Evolutionary conservation across 37 sponge, comb jelly and placozoan genomes (phyloP).

Genomic region (Diacarnus erythraeanus): DNA sequence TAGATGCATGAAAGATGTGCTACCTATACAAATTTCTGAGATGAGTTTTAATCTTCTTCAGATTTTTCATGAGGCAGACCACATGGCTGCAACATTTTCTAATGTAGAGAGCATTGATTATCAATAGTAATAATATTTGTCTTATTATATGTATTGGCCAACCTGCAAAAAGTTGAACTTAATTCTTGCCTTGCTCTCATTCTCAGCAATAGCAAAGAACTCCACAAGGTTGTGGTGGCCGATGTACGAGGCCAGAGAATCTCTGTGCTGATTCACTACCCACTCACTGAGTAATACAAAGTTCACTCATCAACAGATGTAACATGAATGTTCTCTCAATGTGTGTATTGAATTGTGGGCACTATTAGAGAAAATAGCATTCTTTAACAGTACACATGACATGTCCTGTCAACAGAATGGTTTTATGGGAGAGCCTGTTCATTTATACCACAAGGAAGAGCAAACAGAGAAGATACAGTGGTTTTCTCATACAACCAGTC

Average conservation of each 20-base stretch:
- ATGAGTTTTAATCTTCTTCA: constrained; percentile 61
- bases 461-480: too few relatives aligned
- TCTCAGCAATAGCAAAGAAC: constrained; percentile 96
- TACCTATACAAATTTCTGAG: too few relatives aligned
- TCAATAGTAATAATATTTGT: not conserved
- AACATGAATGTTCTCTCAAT: too few relatives aligned
- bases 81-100: constrained; percentile 99
- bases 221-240: constrained; percentile 94
- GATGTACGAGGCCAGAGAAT: constrained; percentile 94
- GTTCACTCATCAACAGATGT: not conserved
- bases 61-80: constrained; percentile 95
- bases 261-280: constrained; percentile 97
- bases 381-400: too few relatives aligned
- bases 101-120: not conserved
- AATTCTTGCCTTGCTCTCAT: constrained; percentile 90
- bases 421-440: too few relatives aligned
- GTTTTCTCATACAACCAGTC: too few relatives aligned
- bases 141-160: not conserved
- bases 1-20: not conserved
- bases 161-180: constrained; percentile 94
- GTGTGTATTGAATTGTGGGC: too few relatives aligned
- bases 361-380: too few relatives aligned
- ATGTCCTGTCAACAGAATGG: too few relatives aligned
- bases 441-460: too few relatives aligned
- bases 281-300: constrained; percentile 78